Evolutionary conservation across 2,888 invertebrate species (phyloP), one percentile per base, ranked within the genome.

Genomic region (Lepidochitona cinerea): DNA sequence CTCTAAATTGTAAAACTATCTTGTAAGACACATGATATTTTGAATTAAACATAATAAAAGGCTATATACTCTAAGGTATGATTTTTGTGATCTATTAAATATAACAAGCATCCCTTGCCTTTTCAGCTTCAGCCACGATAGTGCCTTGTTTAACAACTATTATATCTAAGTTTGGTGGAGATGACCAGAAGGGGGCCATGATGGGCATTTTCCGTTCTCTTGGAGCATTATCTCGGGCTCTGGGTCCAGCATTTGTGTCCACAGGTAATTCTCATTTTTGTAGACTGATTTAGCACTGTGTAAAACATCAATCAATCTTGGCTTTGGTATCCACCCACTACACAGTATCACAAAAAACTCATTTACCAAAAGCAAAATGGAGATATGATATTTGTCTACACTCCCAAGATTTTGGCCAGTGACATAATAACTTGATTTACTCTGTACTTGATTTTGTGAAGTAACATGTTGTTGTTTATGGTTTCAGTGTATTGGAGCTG

Each of bases 101-200:
- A n/a, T n/a, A n/a, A n/a, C n/a, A n/a, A n/a, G n/a, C n/a, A n/a
- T n/a, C n/a, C n/a, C n/a, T n/a, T n/a, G n/a, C n/a, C n/a, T n/a
- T 83, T 77, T 75, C 83, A 92, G 92, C 92, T 0, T 92, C 93
- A n/a, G 92, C 92, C 5, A 92, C 97, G 90, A 97, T 98, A 37
- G 98, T 99, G 32, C 97, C 99, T 14, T 97, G 97, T 87, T 93
- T 99, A 92, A 98, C 97, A 85, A 96, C 98, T 2, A 92, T 97
- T 74, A 96, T 96, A n/a, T 96, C 98, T 1, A 93, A 94, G 79
- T 94, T 95, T 88, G 95, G 96, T 6, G 94, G 89, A 6, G 87
- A 84, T 75, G 94, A 94, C 87, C 95, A 97, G 86, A 97, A 98
- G 88, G 99, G 99, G 36, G 95, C 95, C 0, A 95, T 97, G 79